phyloP scores from a whole-genome alignment of 92 coral and sea anemone genomes.

The Epizoanthus stellaris region DNA sequence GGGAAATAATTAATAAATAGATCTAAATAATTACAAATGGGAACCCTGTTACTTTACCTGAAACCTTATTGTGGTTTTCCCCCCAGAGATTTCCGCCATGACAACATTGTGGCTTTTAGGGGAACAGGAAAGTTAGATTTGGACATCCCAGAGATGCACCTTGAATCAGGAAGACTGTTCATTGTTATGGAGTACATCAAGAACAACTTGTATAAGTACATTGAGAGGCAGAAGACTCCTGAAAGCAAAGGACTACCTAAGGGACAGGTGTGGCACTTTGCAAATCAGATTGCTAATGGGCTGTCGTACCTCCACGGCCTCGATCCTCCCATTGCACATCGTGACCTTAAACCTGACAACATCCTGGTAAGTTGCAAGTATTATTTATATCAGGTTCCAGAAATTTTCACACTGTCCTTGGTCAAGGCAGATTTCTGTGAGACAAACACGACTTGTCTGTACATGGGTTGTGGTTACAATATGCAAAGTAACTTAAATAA shows the following conservation, averaged over 20 bases:
- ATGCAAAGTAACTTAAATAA: no score
- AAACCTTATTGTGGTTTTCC: neutral
- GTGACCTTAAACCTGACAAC: constrained; percentile 97
- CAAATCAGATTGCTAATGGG: constrained; percentile 90
- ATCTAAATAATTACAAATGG: neutral
- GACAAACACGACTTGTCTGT: no score
- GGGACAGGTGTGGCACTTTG: constrained; percentile 90
- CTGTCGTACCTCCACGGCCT: constrained; percentile 86
- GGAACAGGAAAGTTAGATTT: constrained; percentile 82
- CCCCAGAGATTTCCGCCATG: constrained; percentile 90
- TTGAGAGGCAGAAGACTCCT: constrained; percentile 88
- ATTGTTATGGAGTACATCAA: constrained; percentile 96
- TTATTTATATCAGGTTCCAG: neutral
- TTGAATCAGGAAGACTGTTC: constrained; percentile 73
- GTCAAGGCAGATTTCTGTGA: no score
- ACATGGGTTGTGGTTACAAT: no score
- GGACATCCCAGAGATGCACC: constrained; percentile 61
- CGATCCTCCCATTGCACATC: constrained; percentile 82
- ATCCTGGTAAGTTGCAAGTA: constrained; percentile 71
- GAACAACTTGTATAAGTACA: constrained; percentile 82
- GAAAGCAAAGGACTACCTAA: constrained; percentile 89
- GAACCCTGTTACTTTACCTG: neutral
- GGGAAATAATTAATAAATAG: neutral
- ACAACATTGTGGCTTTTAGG: constrained; percentile 97
- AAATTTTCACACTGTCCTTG: neutral